Evolutionary conservation across 2,113 vertebrate species (phyloP), one percentile per base, ranked within the genome.

Genomic region (Daphoenositta chrysoptera): DNA sequence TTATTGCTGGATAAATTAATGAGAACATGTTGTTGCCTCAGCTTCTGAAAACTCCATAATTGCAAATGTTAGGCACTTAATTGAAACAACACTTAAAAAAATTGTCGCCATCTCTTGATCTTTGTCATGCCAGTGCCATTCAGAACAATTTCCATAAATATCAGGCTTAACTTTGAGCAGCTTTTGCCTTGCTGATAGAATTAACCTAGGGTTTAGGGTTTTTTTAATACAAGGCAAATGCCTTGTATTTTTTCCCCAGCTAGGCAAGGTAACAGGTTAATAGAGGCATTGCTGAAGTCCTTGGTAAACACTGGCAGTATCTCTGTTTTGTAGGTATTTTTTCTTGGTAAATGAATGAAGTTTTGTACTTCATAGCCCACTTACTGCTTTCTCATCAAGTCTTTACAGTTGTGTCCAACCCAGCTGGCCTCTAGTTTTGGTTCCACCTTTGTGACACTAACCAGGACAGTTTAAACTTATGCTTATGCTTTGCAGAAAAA

Each of bases 1-100:
- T 95, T 97, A 95, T 76, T 97, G 85, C 75, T 96, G 73, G 77
- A 84, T 96, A 96, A 98, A 96, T 97, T 97, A 97, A 96, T 78
- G 35, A 97, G 79, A 94, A 56, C 47, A 86, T 83, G 75, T 87
- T 95, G 44, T 87, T 96, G 47, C 90, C 92, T 85, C 91, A 94
- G 91, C 78, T 96, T 96, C 80, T 96, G 79, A 95, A 95, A 97
- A 92, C 69, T 87, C 58, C 35, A 0, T 94, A 94, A 94, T 51
- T 95, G 82, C 44, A 92, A 86, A 91, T 77, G 69, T 42, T 93
- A 63, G 81, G 64, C 40, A 42, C 70, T 96, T 96, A 57, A 96
- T 86, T 94, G 92, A 87, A 94, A 58, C 45, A 82, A 83, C 28
- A 53, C n/a, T 91, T 83, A 3, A 57, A 86, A 87, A 91, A 44